A percentile compares a stretch with the other conserved stretches of the same genome.
These are phyloP conservation scores for Carassius carassius DNA, from an alignment of 2,113 vertebrate genomes.

Conservation along the genomic window DNA sequence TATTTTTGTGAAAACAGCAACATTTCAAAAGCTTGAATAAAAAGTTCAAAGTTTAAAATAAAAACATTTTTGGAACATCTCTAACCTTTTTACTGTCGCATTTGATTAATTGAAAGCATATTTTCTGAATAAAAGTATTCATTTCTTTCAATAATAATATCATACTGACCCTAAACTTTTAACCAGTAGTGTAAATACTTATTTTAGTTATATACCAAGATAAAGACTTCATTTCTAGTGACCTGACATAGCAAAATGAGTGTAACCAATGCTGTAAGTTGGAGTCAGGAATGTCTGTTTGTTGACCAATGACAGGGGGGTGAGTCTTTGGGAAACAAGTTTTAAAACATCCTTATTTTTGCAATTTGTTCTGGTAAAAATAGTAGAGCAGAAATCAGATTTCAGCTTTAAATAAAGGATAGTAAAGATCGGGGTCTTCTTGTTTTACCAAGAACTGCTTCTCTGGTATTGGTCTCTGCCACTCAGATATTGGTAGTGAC, in stretches of 20 bases:
- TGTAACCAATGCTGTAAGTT: not conserved
- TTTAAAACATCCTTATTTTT: not conserved
- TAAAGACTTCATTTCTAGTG: not conserved
- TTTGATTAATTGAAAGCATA: not conserved
- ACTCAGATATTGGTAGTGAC: not conserved
- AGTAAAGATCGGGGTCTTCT: not conserved
- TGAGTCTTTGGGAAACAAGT: not conserved
- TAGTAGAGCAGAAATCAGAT: not conserved
- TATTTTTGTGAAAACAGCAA: too few relatives aligned
- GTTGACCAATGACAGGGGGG: too few relatives aligned
- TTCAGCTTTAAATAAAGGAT: not conserved
- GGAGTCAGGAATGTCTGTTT: not conserved
- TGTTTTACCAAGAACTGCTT: not conserved
- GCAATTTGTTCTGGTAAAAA: not conserved
- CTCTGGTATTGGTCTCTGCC: not conserved
- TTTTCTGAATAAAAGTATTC: too few relatives aligned
- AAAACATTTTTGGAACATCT: too few relatives aligned
- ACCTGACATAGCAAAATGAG: too few relatives aligned
- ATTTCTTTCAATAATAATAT: not conserved
- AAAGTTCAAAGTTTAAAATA: not conserved
- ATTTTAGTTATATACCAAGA: not conserved
- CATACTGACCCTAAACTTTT: not conserved
- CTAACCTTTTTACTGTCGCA: not conserved
- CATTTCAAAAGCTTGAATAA: not conserved
- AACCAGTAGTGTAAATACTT: not conserved